Evolutionary conservation across 1,140 invertebrate species (phyloP), one percentile per base, ranked within the genome.

Genomic region (Temnothorax longispinosus): DNA sequence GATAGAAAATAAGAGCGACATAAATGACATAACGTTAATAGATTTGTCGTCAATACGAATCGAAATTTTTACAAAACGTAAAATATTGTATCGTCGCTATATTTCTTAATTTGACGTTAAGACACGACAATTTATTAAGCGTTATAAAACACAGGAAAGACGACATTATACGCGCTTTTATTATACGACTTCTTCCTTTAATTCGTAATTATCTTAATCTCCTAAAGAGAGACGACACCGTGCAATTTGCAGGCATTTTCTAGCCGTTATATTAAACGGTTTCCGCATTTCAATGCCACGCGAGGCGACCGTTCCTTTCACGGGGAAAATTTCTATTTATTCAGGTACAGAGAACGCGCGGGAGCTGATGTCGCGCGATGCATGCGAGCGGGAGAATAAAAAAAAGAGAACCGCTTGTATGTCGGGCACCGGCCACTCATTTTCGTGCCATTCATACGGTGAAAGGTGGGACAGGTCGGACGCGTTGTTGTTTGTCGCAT

Each of bases 271-370:
- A 50, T 88, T 88, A 89, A 89, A 85, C 41, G 50, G 13, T 76
- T 77, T 69, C 86, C 56, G 71, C 21, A 32, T 85, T 75, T 88
- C 71, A 89, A 85, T 88, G 54, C 54, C 62, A 44, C 21, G 21
- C 58, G 50, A 38, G 54, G 5, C n/a, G 15, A 11, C 71, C 47
- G 47, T 88, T 71, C 64, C 21, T 85, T 88, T 89, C 71, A 88
- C 54, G 27, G n/a, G 11, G 56, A 76, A 88, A 85, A 88, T 76
- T 72, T 88, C 62, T 88, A 62, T 89, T 88, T 89, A 77, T 85
- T 81, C 72, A 75, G n/a, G 13, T 50, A 74, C n/a, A 71, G 44
- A 85, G 41, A 50, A 27, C 58, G 56, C 67, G 56, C 58, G 64
- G 52, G 86, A 38, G 41, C 3, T 52, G 35, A 54, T 35, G 64